A percentile compares a stretch with the other conserved stretches of the same genome.
These are phyloP conservation scores for Scyliorhinus canicula DNA, from an alignment of 2,797 vertebrate genomes.

Conservation along the genomic window DNA sequence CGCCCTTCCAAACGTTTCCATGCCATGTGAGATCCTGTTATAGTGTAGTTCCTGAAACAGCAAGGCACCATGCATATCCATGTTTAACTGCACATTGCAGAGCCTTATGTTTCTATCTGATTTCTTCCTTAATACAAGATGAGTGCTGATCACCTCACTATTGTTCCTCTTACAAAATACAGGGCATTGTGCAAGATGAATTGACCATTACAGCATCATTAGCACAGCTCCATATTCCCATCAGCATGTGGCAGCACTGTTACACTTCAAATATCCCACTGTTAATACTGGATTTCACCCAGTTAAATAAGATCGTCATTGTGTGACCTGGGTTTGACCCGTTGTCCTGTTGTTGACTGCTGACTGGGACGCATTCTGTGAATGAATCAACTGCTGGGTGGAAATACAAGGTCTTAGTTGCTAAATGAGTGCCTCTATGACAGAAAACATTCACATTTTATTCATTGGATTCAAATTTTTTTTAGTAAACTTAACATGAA, in stretches of 20 bases:
- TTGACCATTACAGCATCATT: background rate
- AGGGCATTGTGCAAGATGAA: background rate
- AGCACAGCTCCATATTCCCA: background rate
- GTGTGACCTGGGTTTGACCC: slow-evolving; percentile 75
- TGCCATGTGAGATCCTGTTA: background rate
- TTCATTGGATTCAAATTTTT: background rate
- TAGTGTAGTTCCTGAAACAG: background rate
- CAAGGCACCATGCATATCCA: background rate
- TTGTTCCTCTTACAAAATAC: background rate
- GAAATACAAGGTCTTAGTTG: background rate
- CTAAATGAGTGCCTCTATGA: background rate
- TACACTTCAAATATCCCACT: slow-evolving; percentile 74
- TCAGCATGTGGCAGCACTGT: slow-evolving; percentile 74
- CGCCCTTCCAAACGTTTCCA: background rate
- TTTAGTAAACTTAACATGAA: background rate
- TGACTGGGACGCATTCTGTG: slow-evolving; percentile 49
- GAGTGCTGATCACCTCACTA: background rate
- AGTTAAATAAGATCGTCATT: slow-evolving; percentile 67
- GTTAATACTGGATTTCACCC: slow-evolving; percentile 78
- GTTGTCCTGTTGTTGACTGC: slow-evolving; percentile 56
- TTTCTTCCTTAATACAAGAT: background rate
- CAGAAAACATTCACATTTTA: background rate
- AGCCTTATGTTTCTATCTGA: background rate
- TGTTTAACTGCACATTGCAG: background rate
- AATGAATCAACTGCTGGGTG: slow-evolving; percentile 7